Base-by-base conservation (phyloP, 2,113 vertebrate genomes). In the Rana temporaria region DNA sequence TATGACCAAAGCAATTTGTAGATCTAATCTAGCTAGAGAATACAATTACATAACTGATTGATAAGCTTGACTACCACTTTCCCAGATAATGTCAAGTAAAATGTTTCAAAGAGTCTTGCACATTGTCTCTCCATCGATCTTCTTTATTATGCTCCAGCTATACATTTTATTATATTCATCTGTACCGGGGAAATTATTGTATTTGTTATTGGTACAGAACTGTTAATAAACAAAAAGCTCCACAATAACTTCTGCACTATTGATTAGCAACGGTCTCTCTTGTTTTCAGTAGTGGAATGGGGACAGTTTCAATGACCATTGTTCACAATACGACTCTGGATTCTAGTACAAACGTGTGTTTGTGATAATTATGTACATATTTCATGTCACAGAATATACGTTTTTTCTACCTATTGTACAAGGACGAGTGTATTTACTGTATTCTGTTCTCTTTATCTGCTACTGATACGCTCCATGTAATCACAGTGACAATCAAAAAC, bases 111-210 rank as follows among this genome's bases (percentile, higher is more conserved):
- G 56, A 38, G 60, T 75, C 32, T 20, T 15, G 32, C 34, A 22
- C 20, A 42, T 75, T 75, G 72, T 75, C n/a, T 62, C 16, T 16
- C 6, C 72, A 75, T 75, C 56, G 72, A 75, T 42, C 56, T 74
- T 60, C 19, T 55, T 62, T 32, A 30, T 42, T 19, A 62, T 75
- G 56, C 32, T 57, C 56, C 20, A 26, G 56, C 12, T 17, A 75
- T 62, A n/a, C 14, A 42, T 75, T 75, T 53, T 15, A 73, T 62
- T 38, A 56, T 74, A 26, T 74, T 30, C 18, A 74, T 74, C 60
- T 16, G 72, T 75, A 62, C 60, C 62, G 26, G 34, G 55, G 32
- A 74, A 59, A 74, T 74, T 20, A 34, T 75, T 75, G 72, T 75
- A 57, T 60, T 75, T 62, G 59, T 57, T 75, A 75, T 75, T 62